phyloP scores from a whole-genome alignment of 2,888 invertebrate species.

The Tholera decimalis region DNA sequence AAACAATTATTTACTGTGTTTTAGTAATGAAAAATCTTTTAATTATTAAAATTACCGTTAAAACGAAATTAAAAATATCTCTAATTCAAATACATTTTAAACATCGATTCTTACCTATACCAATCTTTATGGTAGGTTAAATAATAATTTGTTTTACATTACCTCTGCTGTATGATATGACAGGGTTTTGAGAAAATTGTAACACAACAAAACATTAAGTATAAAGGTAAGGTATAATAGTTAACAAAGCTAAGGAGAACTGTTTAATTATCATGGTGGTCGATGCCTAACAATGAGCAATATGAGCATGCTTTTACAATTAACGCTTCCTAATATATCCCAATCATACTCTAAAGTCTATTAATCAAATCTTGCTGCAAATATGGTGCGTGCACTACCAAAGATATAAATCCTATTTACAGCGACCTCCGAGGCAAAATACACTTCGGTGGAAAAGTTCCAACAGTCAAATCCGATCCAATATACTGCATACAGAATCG shows the following conservation, averaged over 20 bases:
- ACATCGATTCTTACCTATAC: too few species aligned
- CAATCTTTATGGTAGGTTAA: too few species aligned
- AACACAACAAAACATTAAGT: background rate
- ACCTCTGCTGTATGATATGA: background rate
- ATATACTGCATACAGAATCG: conserved; percentile 36
- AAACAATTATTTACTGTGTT: background rate
- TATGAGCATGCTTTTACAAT: conserved; percentile 31
- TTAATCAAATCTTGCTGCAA: conserved; percentile 42
- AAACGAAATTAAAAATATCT: background rate
- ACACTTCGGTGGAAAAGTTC: conserved; percentile 51
- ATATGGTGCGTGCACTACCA: conserved; percentile 47
- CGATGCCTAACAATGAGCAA: conserved; percentile 24
- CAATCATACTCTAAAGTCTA: conserved; percentile 26
- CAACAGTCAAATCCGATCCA: conserved; percentile 53
- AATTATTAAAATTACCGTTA: too few species aligned
- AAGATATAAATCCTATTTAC: conserved; percentile 59
- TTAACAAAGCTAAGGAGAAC: conserved; percentile 16
- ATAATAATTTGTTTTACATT: background rate
- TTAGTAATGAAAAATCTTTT: too few species aligned
- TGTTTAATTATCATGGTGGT: conserved; percentile 22
- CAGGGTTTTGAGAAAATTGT: background rate
- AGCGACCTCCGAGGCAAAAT: conserved; percentile 41
- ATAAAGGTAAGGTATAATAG: conserved; percentile 5
- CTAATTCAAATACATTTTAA: too few species aligned
- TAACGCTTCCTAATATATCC: conserved; percentile 33